Evolutionary conservation across 1,140 invertebrate species (phyloP), one percentile per base, ranked within the genome.

Genomic region (Drosophila pseudoobscura): DNA sequence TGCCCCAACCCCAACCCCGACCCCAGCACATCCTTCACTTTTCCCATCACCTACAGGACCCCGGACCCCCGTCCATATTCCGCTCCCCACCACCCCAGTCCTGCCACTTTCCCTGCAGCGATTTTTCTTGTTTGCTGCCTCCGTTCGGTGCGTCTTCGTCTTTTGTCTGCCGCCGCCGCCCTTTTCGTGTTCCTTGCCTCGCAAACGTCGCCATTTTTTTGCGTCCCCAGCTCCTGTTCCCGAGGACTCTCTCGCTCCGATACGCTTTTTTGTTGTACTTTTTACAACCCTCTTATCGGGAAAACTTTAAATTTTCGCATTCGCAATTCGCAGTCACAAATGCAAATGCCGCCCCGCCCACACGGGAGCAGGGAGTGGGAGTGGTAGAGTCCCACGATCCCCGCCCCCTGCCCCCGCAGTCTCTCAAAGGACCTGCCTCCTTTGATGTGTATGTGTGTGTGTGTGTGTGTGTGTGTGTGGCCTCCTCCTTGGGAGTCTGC

Each of bases 231-330:
- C 68, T 58, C 49, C 63, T 56, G 52, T 51, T 35, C 52, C 31
- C 8, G 35, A 39, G 35, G 35, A 39, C 35, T 39, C 26, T 49
- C 22, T 46, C 11, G 45, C 22, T 66, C 55, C 35, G 35, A 13
- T 60, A 55, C 50, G 52, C 63, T 87, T 74, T 74, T 65, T 83
- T 83, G 72, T 72, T 70, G 79, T 78, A 44, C 74, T 84, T 85
- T 85, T 87, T 88, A 88, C 82, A 85, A 85, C 82, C 82, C 82
- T 85, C 82, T 85, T 85, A 85, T 85, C 82, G 61, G 51, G 74
- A 88, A 88, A 85, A 85, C 82, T 85, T 85, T 85, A 85, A 85
- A 82, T 78, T 84, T 84, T 84, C 80, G 82, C 74, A 87, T 87
- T 87, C 80, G 82, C 80, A 87, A 82, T 87, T 87, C 82, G 64